A percentile compares a stretch with the other conserved stretches of the same genome.
Conservation (phyloP, 2,888 invertebrate species). For the Altica lythri region DNA sequence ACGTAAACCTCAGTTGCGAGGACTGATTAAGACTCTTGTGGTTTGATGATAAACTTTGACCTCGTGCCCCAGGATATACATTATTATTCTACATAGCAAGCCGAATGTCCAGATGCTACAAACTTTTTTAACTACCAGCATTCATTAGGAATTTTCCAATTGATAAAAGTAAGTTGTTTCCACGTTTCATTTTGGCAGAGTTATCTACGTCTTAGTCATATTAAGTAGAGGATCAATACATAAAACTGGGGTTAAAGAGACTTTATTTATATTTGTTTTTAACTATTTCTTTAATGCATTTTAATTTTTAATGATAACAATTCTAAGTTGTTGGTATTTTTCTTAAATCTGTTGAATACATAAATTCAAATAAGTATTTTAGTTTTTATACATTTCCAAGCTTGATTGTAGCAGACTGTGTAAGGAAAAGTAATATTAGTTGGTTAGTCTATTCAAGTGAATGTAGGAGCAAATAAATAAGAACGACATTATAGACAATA, state of each 20-base stretch:
- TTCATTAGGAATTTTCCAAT: slow-evolving; percentile 58
- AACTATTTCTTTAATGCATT: slow-evolving; percentile 1
- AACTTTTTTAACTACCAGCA: slow-evolving; percentile 59
- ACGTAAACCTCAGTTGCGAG: slow-evolving; percentile 40
- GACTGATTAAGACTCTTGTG: slow-evolving; percentile 28
- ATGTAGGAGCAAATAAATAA: no score
- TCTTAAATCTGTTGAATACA: no score
- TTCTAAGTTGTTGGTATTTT: no score
- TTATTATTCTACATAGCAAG: slow-evolving; percentile 57
- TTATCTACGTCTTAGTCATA: slow-evolving; percentile 53
- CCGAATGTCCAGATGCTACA: slow-evolving; percentile 56
- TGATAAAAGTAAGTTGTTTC: slow-evolving; percentile 57
- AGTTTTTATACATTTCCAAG: no score
- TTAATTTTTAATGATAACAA: no score
- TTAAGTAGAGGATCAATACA: slow-evolving; percentile 48
- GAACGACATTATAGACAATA: no score
- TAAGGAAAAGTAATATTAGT: no score
- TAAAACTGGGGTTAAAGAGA: slow-evolving; percentile 31
- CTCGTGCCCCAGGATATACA: slow-evolving; percentile 51
- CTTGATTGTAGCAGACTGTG: no score
- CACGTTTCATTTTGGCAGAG: slow-evolving; percentile 57
- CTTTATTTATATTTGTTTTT: slow-evolving; percentile 17
- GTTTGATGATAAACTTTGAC: slow-evolving; percentile 50
- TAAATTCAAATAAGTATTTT: no score
- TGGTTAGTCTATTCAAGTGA: no score